Conservation (phyloP, 2,888 invertebrate genomes). For the Hirtodrosophila confusa region DNA sequence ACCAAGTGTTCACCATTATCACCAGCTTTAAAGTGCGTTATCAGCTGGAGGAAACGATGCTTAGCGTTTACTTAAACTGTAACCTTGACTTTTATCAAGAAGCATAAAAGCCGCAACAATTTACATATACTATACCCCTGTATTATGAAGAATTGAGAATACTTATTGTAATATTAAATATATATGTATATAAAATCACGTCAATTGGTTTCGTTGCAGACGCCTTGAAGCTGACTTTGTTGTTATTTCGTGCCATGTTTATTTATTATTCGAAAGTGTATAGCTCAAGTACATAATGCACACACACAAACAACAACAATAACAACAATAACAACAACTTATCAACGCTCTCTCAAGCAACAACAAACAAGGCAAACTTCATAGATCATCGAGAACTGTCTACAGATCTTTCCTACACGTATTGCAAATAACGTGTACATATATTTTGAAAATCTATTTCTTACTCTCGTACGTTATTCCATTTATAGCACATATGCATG, state of each 20-base stretch:
- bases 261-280: slow-evolving; percentile 23
- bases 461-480: neutral
- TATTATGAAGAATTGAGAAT: slow-evolving; percentile 2
- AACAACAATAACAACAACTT: slow-evolving; percentile 17
- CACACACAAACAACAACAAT: slow-evolving; percentile 9
- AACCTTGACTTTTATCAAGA: slow-evolving; percentile 45
- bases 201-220: slow-evolving; percentile 43
- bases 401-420: slow-evolving; percentile 21
- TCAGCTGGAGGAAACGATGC: slow-evolving; percentile 42
- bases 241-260: slow-evolving; percentile 18
- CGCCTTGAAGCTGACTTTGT: slow-evolving; percentile 43
- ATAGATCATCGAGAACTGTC: slow-evolving; percentile 36
- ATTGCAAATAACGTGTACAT: slow-evolving; percentile 7
- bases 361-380: slow-evolving; percentile 16
- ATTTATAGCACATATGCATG: slow-evolving; percentile 39
- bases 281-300: slow-evolving; percentile 27
- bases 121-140: neutral
- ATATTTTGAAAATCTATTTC: neutral
- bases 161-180: slow-evolving; percentile 14
- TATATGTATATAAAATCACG: slow-evolving; percentile 36
- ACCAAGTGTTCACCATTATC: slow-evolving; percentile 17
- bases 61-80: slow-evolving; percentile 22
- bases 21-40: slow-evolving; percentile 22
- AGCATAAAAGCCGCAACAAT: neutral
- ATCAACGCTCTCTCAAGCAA: slow-evolving; percentile 11